These are phyloP conservation scores for Campoletis sonorensis DNA, from an alignment of 1,140 invertebrate genomes.

Conservation along the genomic window DNA sequence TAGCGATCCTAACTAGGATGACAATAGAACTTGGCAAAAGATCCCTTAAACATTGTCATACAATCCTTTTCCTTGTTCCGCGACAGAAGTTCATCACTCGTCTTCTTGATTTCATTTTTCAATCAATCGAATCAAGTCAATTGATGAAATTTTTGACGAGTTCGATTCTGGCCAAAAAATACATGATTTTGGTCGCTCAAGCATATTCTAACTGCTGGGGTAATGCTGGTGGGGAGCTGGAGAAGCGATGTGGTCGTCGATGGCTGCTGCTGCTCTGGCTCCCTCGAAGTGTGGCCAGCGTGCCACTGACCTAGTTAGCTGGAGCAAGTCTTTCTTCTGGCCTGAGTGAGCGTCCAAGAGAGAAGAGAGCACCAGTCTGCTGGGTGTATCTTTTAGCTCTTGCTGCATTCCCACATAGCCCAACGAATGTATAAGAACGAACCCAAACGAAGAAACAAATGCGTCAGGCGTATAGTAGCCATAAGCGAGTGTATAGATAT, in stretches of 20 bases:
- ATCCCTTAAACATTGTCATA: background rate
- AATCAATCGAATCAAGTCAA: no score
- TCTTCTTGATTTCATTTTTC: background rate
- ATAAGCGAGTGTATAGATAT: background rate
- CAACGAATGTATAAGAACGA: slow-evolving; percentile 43
- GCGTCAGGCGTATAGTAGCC: slow-evolving; percentile 8
- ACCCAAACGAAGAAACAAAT: background rate
- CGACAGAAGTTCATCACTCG: background rate
- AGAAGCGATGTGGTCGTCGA: background rate
- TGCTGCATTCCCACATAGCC: slow-evolving; percentile 54
- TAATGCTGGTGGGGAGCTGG: slow-evolving; percentile 42
- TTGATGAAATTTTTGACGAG: background rate
- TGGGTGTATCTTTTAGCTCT: slow-evolving; percentile 6
- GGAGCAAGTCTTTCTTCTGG: slow-evolving; percentile 73
- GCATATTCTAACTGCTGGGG: slow-evolving; percentile 64
- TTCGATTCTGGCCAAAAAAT: slow-evolving; percentile 61
- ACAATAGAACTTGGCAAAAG: background rate
- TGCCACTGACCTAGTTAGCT: slow-evolving; percentile 75
- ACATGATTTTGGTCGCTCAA: slow-evolving; percentile 69
- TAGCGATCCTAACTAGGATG: background rate
- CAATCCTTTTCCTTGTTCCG: background rate
- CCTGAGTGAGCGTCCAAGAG: slow-evolving; percentile 49
- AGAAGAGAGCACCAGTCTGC: slow-evolving; percentile 12
- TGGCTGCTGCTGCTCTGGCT: slow-evolving; percentile 7
- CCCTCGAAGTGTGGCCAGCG: slow-evolving; percentile 61